Conservation (phyloP, 2,888 invertebrate genomes). For the Pterobdella sp. region DNA sequence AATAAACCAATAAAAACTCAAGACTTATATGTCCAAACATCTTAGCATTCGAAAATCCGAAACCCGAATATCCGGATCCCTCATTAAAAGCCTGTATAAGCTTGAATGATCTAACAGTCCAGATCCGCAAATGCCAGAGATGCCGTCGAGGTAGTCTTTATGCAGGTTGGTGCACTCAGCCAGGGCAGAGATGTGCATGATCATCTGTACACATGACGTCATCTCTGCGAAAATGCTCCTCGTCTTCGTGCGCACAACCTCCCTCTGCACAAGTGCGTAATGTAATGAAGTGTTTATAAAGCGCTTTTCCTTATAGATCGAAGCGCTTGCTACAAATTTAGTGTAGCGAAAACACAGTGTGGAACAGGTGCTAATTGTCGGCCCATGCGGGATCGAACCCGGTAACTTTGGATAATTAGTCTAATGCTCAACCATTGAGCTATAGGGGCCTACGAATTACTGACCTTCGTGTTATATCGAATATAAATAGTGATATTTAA, state of each 20-base stretch:
- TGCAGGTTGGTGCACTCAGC: conserved; percentile 36
- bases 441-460: not conserved
- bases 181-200: conserved; percentile 34
- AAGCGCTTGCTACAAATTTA: too few relatives aligned
- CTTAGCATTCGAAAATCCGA: too few relatives aligned
- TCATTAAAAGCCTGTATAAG: not conserved
- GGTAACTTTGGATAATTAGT: too few relatives aligned
- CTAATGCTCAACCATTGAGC: too few relatives aligned
- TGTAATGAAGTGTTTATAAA: too few relatives aligned
- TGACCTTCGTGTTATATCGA: not conserved
- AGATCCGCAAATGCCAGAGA: conserved; percentile 53
- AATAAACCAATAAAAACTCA: too few relatives aligned
- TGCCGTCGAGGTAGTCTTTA: conserved; percentile 47
- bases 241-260: conserved; percentile 16
- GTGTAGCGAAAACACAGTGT: too few relatives aligned
- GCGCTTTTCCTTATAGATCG: too few relatives aligned
- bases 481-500: not conserved
- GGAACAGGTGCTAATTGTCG: too few relatives aligned
- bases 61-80: not conserved
- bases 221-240: conserved; percentile 4
- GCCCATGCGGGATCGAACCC: too few relatives aligned
- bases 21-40: too few relatives aligned
- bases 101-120: conserved; percentile 33
- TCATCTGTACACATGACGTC: conserved; percentile 14
- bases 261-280: conserved; percentile 16